Percentiles rank a stretch among this genome's conserved stretches.
phyloP scores from a whole-genome alignment of 2,888 invertebrate species.

The Plagodis pulveraria region DNA sequence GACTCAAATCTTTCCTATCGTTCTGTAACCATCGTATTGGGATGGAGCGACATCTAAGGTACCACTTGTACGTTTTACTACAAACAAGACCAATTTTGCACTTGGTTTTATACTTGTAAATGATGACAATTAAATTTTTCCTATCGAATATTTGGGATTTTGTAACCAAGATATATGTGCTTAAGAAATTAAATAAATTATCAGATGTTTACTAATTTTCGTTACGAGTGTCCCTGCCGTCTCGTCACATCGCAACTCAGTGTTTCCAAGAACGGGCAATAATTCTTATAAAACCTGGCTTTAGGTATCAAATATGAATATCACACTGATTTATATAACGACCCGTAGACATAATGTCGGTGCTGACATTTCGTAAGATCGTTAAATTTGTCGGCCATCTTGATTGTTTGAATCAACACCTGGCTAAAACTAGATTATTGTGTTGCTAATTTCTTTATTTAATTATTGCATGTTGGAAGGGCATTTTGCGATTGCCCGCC shows the following conservation, averaged over 20 bases:
- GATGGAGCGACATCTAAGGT: too few species aligned
- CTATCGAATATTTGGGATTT: too few species aligned
- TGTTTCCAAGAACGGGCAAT: conserved; percentile 69
- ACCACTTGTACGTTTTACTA: too few species aligned
- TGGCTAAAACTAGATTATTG: not conserved
- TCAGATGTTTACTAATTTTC: conserved; percentile 37
- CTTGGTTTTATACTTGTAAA: too few species aligned
- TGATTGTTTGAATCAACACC: conserved; percentile 31
- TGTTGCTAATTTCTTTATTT: too few species aligned
- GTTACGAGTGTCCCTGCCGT: conserved; percentile 38
- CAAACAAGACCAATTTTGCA: too few species aligned
- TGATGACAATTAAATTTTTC: too few species aligned
- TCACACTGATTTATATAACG: conserved; percentile 62
- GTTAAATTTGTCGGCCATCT: conserved; percentile 31
- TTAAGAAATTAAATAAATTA: not conserved
- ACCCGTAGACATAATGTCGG: conserved; percentile 47
- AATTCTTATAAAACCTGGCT: conserved; percentile 60
- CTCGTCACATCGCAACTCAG: conserved; percentile 57
- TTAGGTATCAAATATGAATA: conserved; percentile 75
- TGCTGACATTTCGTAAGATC: conserved; percentile 51
- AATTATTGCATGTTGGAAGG: too few species aligned
- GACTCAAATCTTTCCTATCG: too few species aligned
- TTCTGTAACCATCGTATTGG: too few species aligned
- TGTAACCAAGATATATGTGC: not conserved
- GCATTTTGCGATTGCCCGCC: too few species aligned